phyloP scores from a whole-genome alignment of 2,888 invertebrate species.

The Helobdella robusta region DNA sequence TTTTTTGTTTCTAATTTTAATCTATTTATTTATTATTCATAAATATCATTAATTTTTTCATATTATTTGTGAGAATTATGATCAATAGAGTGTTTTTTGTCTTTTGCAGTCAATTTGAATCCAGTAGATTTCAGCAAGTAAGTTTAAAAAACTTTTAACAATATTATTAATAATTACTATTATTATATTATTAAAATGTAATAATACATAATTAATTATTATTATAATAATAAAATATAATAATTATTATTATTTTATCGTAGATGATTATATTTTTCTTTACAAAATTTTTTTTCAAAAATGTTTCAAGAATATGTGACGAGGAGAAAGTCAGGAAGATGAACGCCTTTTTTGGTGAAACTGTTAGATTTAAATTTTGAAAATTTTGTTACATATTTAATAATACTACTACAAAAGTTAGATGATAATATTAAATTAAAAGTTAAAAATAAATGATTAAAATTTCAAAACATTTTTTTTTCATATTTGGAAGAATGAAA shows the following conservation, averaged over 20 bases:
- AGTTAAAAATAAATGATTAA: too few relatives aligned
- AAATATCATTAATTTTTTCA: too few relatives aligned
- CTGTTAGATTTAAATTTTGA: neutral
- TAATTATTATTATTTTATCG: neutral
- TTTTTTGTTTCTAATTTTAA: too few relatives aligned
- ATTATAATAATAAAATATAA: neutral
- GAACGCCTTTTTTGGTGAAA: slow-evolving; percentile 21
- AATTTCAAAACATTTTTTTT: neutral
- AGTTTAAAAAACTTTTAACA: neutral
- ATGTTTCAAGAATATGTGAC: neutral
- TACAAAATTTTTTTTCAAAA: neutral
- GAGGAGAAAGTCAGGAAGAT: slow-evolving; percentile 19
- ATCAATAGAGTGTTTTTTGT: too few relatives aligned
- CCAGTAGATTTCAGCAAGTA: too few relatives aligned
- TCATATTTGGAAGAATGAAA: neutral
- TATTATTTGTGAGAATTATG: too few relatives aligned
- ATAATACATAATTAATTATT: neutral
- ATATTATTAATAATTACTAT: neutral
- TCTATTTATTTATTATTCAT: too few relatives aligned
- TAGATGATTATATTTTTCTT: too few relatives aligned
- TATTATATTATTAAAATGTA: neutral
- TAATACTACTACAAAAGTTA: too few relatives aligned
- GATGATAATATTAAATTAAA: too few relatives aligned
- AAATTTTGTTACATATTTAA: too few relatives aligned
- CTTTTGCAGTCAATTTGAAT: too few relatives aligned